Base-by-base conservation (phyloP, 2,113 vertebrate species). In the Balaenoptera acutorostrata region DNA sequence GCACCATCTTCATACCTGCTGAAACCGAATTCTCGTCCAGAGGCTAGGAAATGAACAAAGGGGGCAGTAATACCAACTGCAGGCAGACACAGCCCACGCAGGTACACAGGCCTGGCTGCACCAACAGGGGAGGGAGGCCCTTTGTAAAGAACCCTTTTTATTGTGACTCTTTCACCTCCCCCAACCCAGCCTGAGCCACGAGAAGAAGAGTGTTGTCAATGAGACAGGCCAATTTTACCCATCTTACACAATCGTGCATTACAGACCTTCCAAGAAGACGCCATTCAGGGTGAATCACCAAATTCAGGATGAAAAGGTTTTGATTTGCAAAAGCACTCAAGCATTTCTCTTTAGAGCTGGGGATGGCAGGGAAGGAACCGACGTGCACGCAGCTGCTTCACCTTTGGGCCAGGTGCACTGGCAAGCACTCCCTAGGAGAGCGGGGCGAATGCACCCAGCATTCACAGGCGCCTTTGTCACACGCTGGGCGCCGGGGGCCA, bases 241-340 rank as follows among this genome's bases (percentile, higher is more conserved):
- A 14, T 33, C 97, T 95, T 93, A 97, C 78, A 96, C 97, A 96
- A 93, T 59, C 55, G 74, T 27, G 6, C 92, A 95, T 97, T 98
- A 97, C 82, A 98, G 84, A 96, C 97, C 97, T 95, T 95, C 97
- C 97, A 84, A 93, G 96, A 97, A 97, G 98, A 96, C 63, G 94
- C 44, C 41, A 57, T 90, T 91, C 44, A 97, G 91, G 86, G 97
- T 97, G 89, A 98, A 98, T 84, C 86, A 75, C 97, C 71, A 97
- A 97, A 66, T 98, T 97, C 69, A 6, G 8, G 83, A 85, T 98
- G 94, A 98, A 98, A 98, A 96, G 3, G 1, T n/a, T 97, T 96
- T 96, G 93, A 97, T 98, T 98, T 96, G 89, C 87, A 92, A 97
- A 96, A 97, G 96, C 15, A 18, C 66, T 77, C 57, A 87, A 98